phyloP scores from a whole-genome alignment of 2,113 vertebrate species.

The Coptodon bakossiorum region DNA sequence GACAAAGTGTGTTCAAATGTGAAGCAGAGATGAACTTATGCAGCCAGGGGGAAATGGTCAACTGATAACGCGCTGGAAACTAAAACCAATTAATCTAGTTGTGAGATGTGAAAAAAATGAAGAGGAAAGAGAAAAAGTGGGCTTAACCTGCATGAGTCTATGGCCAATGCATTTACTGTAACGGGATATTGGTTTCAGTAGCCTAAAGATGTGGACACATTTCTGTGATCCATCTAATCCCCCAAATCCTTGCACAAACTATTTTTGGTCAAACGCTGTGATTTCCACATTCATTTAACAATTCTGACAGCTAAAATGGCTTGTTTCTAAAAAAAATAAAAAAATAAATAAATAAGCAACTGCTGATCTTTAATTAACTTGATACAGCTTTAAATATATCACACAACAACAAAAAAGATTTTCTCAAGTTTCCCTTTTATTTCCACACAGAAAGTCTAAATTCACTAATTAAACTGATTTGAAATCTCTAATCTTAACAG shows the following conservation, averaged over 20 bases:
- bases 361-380: neutral
- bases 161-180: neutral
- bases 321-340: neutral
- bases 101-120: conserved; percentile 14
- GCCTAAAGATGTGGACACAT: neutral
- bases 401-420: neutral
- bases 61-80: conserved; percentile 54
- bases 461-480: neutral
- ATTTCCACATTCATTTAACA: neutral
- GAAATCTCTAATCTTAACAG: neutral
- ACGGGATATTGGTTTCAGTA: neutral
- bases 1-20: conserved; percentile 22
- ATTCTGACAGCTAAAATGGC: neutral
- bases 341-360: neutral
- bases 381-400: neutral
- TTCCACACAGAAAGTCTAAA: neutral
- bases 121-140: conserved; percentile 2
- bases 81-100: conserved; percentile 51
- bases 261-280: neutral
- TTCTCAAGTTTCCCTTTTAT: neutral
- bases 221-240: neutral
- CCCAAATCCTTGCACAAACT: neutral
- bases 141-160: conserved; percentile 2
- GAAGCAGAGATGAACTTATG: conserved; percentile 23
- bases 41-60: conserved; percentile 34